Percentiles rank a stretch among this genome's conserved stretches.
phyloP scores from a whole-genome alignment of 2,113 vertebrate species.

The Columba janthina region DNA sequence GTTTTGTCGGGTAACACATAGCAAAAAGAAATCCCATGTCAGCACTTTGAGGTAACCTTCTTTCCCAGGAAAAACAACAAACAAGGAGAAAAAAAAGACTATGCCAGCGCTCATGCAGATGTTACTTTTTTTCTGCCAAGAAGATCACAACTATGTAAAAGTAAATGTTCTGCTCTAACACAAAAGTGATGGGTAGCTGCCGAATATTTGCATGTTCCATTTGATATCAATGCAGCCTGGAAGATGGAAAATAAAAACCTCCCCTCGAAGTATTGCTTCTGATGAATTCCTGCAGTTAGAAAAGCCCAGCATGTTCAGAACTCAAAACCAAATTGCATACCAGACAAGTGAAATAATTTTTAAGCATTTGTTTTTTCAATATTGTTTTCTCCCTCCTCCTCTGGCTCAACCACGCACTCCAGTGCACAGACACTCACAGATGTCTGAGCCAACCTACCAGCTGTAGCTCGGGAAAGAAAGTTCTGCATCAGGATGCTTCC shows the following conservation, averaged over 20 bases:
- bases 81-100: neutral
- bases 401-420: neutral
- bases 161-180: slow-evolving; percentile 6
- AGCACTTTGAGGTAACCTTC: neutral
- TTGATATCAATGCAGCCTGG: neutral
- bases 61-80: neutral
- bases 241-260: slow-evolving; percentile 16
- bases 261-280: neutral
- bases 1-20: neutral
- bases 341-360: slow-evolving; percentile 42
- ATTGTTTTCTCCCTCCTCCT: neutral
- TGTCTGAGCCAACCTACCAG: neutral
- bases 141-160: slow-evolving; percentile 18
- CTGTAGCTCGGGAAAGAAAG: slow-evolving; percentile 25
- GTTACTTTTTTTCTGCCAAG: slow-evolving; percentile 5
- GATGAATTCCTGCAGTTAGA: neutral
- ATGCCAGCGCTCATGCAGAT: neutral
- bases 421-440: neutral
- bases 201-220: neutral
- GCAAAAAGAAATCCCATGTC: neutral
- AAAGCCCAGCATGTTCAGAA: slow-evolving; percentile 1
- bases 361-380: slow-evolving; percentile 1
- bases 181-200: neutral
- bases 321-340: slow-evolving; percentile 32
- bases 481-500: slow-evolving; percentile 37